Conservation (phyloP, 37 sponge, comb jelly and placozoan species). For the Dysidea cf. avara region DNA sequence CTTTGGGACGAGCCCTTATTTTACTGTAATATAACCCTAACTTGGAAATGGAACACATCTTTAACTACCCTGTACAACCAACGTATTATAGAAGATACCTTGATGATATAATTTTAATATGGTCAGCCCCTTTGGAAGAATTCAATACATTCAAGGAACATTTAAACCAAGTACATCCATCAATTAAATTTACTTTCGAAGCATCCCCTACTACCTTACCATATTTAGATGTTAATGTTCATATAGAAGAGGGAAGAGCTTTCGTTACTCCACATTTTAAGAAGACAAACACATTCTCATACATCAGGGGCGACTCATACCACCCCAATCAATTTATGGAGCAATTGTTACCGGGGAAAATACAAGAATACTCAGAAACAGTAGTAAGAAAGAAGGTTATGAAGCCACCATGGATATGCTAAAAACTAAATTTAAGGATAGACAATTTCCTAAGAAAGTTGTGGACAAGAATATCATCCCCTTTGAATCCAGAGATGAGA, state of each 20-base stretch:
- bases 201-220: background rate
- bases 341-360: too few relatives aligned
- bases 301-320: too few relatives aligned
- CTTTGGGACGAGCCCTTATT: too few relatives aligned
- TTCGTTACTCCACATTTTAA: too few relatives aligned
- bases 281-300: too few relatives aligned
- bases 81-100: slow-evolving; percentile 21
- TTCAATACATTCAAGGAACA: background rate
- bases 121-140: slow-evolving; percentile 2
- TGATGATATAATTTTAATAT: slow-evolving; percentile 50
- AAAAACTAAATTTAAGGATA: too few relatives aligned
- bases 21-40: background rate
- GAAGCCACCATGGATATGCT: background rate
- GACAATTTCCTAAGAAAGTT: too few relatives aligned
- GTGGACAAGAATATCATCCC: too few relatives aligned
- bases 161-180: background rate
- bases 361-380: background rate
- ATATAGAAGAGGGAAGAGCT: background rate
- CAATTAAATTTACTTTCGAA: slow-evolving; percentile 1
- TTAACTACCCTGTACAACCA: slow-evolving; percentile 2
- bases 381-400: background rate
- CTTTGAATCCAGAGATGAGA: too few relatives aligned
- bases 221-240: background rate
- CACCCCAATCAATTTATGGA: too few relatives aligned
- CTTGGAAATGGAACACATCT: background rate